A percentile compares a stretch with the other conserved stretches of the same genome.
Conservation (phyloP, 2,113 vertebrate genomes). For the Sterrhoptilus dennistouni region DNA sequence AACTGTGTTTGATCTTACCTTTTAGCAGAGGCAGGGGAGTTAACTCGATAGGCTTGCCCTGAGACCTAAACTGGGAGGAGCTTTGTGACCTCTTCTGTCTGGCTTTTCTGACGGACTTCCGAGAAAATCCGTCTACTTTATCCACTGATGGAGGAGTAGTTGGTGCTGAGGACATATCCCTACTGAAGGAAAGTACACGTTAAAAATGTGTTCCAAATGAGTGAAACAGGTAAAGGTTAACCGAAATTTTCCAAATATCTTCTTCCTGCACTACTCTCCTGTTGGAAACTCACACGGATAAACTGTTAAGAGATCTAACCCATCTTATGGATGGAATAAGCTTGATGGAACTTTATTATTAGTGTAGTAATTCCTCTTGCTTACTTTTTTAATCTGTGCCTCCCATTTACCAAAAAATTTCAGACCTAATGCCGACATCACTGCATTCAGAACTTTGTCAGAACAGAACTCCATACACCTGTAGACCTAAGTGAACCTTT, state of each 20-base stretch:
- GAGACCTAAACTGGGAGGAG: slow-evolving; percentile 98
- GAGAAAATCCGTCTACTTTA: slow-evolving; percentile 99
- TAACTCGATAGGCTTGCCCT: slow-evolving; percentile 99
- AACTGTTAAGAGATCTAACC: neutral
- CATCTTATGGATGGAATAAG: neutral
- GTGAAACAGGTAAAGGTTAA: neutral
- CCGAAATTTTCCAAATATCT: neutral
- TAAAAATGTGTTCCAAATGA: slow-evolving; percentile 1
- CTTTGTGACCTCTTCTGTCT: slow-evolving; percentile 99
- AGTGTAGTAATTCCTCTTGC: neutral
- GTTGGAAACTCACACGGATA: neutral
- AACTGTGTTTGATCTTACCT: slow-evolving; percentile 81
- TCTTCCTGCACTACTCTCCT: neutral
- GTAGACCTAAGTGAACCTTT: neutral
- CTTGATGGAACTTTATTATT: neutral
- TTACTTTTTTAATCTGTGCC: neutral
- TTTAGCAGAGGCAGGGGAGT: slow-evolving; percentile 97
- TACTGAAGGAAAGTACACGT: slow-evolving; percentile 75
- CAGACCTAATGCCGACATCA: neutral
- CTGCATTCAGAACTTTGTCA: neutral
- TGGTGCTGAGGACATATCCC: slow-evolving; percentile 99
- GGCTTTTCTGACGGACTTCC: slow-evolving; percentile 99
- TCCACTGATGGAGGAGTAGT: slow-evolving; percentile 98
- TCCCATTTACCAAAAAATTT: neutral
- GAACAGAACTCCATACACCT: neutral